phyloP scores from a whole-genome alignment of 2,113 vertebrate species.

The Osmerus mordax region DNA sequence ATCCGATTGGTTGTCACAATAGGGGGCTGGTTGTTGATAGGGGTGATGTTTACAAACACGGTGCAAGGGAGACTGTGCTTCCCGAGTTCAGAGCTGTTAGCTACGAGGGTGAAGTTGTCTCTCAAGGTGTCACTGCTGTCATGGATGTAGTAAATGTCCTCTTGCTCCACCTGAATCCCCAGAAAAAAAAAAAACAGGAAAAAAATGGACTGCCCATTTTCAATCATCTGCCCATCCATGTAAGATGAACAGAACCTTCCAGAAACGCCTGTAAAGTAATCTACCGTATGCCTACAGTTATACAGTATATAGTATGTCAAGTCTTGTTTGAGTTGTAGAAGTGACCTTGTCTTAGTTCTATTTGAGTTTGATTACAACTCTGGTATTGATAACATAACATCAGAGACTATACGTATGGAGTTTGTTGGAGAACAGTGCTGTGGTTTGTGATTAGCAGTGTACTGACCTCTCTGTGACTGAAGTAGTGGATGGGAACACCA shows the following conservation, averaged over 20 bases:
- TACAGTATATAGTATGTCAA: too few relatives aligned
- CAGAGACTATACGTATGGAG: background rate
- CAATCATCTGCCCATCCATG: background rate
- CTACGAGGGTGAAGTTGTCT: slow-evolving; percentile 81
- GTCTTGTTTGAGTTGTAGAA: too few relatives aligned
- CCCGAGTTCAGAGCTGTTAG: slow-evolving; percentile 74
- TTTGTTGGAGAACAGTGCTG: background rate
- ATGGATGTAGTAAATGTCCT: slow-evolving; percentile 82
- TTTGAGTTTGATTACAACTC: background rate
- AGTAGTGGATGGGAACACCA: slow-evolving; percentile 73
- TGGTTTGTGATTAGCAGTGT: too few relatives aligned
- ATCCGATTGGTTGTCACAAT: slow-evolving; percentile 75
- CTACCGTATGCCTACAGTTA: too few relatives aligned
- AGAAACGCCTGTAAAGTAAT: too few relatives aligned
- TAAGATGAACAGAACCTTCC: too few relatives aligned
- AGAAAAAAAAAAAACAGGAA: slow-evolving; percentile 6
- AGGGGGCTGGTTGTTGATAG: slow-evolving; percentile 82
- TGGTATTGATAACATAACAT: too few relatives aligned
- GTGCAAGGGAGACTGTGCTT: slow-evolving; percentile 78
- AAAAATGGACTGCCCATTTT: background rate
- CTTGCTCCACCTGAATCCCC: slow-evolving; percentile 74
- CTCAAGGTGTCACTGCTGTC: slow-evolving; percentile 75
- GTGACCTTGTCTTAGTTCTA: background rate
- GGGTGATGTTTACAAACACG: slow-evolving; percentile 69
- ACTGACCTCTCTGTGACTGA: slow-evolving; percentile 82